Conservation (phyloP, 2,113 vertebrate genomes). For the Coreoperca whiteheadi region DNA sequence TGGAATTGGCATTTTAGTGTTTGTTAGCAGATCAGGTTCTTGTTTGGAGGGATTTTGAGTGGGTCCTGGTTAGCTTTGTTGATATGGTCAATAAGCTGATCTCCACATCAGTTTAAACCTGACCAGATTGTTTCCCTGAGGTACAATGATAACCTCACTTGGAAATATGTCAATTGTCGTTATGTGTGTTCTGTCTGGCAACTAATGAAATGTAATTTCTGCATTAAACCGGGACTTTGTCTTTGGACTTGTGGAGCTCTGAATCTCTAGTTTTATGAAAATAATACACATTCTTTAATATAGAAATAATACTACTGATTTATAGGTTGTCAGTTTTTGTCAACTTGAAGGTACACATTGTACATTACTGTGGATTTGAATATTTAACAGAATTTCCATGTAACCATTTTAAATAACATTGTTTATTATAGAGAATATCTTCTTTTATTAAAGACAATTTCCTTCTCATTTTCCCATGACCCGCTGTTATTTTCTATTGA, state of each 20-base stretch:
- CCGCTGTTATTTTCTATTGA: not conserved
- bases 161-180: constrained; percentile 21
- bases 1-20: not conserved
- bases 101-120: constrained; percentile 1
- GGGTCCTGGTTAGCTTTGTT: not conserved
- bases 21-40: not conserved
- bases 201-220: constrained; percentile 8
- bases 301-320: constrained; percentile 46
- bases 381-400: not conserved
- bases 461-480: not conserved
- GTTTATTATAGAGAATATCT: constrained; percentile 23
- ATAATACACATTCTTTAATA: not conserved
- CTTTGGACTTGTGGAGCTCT: constrained; percentile 2
- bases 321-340: constrained; percentile 1
- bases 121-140: not conserved
- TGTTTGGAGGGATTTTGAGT: not conserved
- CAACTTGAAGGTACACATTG: not conserved
- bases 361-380: constrained; percentile 12
- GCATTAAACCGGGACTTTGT: not conserved
- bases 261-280: constrained; percentile 8
- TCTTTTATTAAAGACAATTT: constrained; percentile 37
- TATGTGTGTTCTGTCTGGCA: not conserved
- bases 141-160: constrained; percentile 3
- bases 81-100: not conserved
- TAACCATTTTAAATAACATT: constrained; percentile 26